phyloP scores from a whole-genome alignment of 2,888 invertebrate species.

The Eupithecia subfuscata region DNA sequence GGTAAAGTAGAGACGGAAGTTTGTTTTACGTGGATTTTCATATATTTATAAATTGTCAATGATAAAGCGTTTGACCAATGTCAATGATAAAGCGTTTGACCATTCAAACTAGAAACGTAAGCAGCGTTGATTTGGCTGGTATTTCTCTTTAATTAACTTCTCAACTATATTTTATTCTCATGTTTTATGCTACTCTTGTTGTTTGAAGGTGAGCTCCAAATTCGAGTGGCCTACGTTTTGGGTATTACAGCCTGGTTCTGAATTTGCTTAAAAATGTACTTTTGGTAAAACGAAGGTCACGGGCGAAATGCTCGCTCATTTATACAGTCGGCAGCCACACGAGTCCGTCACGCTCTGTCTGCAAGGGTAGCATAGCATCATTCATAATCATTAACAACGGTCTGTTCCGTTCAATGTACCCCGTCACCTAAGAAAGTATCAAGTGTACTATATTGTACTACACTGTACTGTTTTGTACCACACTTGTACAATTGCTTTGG shows the following conservation, averaged over 20 bases:
- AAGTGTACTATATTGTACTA: not conserved
- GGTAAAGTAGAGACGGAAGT: not conserved
- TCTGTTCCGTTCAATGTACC: slow-evolving; percentile 38
- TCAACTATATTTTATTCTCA: too few relatives aligned
- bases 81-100: too few relatives aligned
- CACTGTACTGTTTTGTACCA: not conserved
- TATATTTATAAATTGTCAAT: too few relatives aligned
- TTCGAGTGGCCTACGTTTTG: not conserved
- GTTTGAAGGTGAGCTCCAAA: not conserved
- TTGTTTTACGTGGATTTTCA: too few relatives aligned
- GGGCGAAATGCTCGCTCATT: slow-evolving; percentile 59
- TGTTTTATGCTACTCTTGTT: not conserved
- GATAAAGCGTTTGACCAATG: too few relatives aligned
- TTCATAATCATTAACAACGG: slow-evolving; percentile 43
- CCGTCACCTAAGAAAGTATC: slow-evolving; percentile 31
- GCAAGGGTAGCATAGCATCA: slow-evolving; percentile 42
- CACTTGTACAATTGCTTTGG: slow-evolving; percentile 7
- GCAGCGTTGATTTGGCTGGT: too few relatives aligned
- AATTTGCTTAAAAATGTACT: slow-evolving; percentile 20
- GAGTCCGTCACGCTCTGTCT: slow-evolving; percentile 66
- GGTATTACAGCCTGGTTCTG: not conserved
- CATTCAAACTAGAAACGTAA: too few relatives aligned
- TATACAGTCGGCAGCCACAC: slow-evolving; percentile 60
- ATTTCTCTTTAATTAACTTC: too few relatives aligned
- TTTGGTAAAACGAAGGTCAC: slow-evolving; percentile 58